These are phyloP conservation scores for Deroptyus accipitrinus DNA, from an alignment of 2,113 vertebrate species.

Conservation along the genomic window DNA sequence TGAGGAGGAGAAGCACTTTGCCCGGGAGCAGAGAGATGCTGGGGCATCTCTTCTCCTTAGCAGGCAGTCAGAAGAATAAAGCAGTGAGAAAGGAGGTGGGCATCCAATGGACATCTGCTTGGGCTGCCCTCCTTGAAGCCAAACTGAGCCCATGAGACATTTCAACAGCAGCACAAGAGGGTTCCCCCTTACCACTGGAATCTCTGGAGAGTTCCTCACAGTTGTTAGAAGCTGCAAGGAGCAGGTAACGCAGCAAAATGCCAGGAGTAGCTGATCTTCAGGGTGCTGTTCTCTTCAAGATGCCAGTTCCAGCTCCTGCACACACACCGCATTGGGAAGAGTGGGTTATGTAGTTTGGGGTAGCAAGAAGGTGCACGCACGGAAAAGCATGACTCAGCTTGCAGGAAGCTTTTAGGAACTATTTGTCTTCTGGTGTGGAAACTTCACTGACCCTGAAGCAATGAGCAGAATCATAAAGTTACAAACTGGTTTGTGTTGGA, in stretches of 20 bases:
- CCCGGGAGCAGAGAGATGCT: background rate
- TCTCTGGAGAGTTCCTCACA: background rate
- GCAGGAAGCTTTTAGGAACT: background rate
- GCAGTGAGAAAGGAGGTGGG: background rate
- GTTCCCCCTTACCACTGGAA: background rate
- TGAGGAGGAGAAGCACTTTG: background rate
- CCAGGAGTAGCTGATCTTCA: background rate
- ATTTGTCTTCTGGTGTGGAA: background rate
- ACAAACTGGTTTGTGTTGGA: background rate
- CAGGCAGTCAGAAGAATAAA: background rate
- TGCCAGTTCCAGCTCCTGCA: background rate
- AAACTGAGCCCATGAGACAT: background rate
- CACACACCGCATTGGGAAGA: background rate
- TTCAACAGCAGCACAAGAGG: background rate
- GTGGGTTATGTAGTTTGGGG: background rate
- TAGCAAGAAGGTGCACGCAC: background rate
- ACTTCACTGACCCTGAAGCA: background rate
- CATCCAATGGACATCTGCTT: background rate
- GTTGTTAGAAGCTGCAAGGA: fast-evolving
- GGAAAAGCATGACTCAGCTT: background rate
- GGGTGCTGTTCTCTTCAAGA: background rate
- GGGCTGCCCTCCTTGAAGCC: background rate
- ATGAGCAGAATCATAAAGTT: background rate
- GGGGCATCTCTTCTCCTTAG: background rate
- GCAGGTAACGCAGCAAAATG: background rate